A percentile compares a stretch with the other conserved stretches of the same genome.
Evolutionary conservation across 2,797 vertebrate species (phyloP).

Genomic region (Silurus aristotelis): DNA sequence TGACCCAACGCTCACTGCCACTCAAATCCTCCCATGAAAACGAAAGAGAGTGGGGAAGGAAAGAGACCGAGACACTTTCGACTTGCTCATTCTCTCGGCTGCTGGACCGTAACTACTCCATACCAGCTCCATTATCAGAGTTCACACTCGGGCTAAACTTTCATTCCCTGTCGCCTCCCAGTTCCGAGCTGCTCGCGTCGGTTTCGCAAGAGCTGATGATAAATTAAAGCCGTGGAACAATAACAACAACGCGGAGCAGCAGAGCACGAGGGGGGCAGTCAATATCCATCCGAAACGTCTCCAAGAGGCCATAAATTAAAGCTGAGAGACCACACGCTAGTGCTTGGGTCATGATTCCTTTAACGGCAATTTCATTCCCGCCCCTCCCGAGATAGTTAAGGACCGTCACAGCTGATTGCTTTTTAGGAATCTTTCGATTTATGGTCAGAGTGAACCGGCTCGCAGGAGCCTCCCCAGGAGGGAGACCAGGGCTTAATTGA

Average conservation of each 20-base stretch:
- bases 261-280: conserved; percentile 39
- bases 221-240: conserved; percentile 59
- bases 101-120: conserved; percentile 48
- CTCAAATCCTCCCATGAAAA: conserved; percentile 16
- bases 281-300: conserved; percentile 50
- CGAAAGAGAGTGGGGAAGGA: conserved; percentile 5
- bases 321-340: conserved; percentile 41
- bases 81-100: conserved; percentile 40
- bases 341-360: conserved; percentile 47
- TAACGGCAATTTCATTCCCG: conserved; percentile 33
- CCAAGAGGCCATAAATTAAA: conserved; percentile 57
- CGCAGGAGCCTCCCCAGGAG: conserved; percentile 13
- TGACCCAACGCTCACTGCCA: conserved; percentile 14
- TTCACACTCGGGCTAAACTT: conserved; percentile 51
- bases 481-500: conserved; percentile 48
- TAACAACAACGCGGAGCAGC: conserved; percentile 48
- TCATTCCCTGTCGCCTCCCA: conserved; percentile 32
- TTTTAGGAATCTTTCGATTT: conserved; percentile 56
- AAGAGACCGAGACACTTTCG: background rate
- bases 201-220: conserved; percentile 57
- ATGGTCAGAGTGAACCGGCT: conserved; percentile 5
- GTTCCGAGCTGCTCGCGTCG: conserved; percentile 39
- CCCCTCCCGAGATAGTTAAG: conserved; percentile 44
- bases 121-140: conserved; percentile 54
- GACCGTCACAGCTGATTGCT: conserved; percentile 50